Evolutionary conservation across 2,888 invertebrate genomes (phyloP), one percentile per base, ranked within the genome.

Genomic region (Adelognathus sp.): DNA sequence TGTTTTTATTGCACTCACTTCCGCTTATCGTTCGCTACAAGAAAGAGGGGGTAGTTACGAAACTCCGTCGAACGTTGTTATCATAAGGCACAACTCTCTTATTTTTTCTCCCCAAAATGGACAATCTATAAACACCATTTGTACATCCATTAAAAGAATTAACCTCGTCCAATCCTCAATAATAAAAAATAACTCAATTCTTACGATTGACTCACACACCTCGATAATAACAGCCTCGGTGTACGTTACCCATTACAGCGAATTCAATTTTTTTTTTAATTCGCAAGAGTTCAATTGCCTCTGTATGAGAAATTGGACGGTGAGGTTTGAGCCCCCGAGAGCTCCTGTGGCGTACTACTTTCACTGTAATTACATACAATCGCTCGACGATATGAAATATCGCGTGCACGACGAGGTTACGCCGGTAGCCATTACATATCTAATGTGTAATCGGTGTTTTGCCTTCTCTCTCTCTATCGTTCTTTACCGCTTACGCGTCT

Each of bases 341-440:
- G 27, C 66, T 61, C 11, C 66, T n/a, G 60, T 67, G 29, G 54
- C n/a, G 61, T 33, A 72, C 77, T 33, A 72, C 77, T 77, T 77
- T 77, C 77, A 72, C 72, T 63, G 29, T 73, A 71, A 77, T 77
- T 77, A 64, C 39, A 69, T 67, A 56, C 61, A 72, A 72, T 60
- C 41, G 24, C 24, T 60, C 27, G 50, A 60, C 46, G 70, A 70
- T 61, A 71, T 71, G 71, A 71, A 61, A 71, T 73, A 33, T 70
- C 36, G 52, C 18, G 52, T 31, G 33, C 27, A 9, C 24, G 56
- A 54, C 44, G 39, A 54, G 39, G 29, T 39, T 54, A 72, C 41
- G 71, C 75, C 79, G 67, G 71, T 72, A 71, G 79, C 75, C 52
- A 79, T 79, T 76, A 72, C 67, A 66, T 61, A 56, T 76, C 63